Evolutionary conservation across 1,140 invertebrate species (phyloP), one percentile per base, ranked within the genome.

Genomic region (Phthorimaea operculella): DNA sequence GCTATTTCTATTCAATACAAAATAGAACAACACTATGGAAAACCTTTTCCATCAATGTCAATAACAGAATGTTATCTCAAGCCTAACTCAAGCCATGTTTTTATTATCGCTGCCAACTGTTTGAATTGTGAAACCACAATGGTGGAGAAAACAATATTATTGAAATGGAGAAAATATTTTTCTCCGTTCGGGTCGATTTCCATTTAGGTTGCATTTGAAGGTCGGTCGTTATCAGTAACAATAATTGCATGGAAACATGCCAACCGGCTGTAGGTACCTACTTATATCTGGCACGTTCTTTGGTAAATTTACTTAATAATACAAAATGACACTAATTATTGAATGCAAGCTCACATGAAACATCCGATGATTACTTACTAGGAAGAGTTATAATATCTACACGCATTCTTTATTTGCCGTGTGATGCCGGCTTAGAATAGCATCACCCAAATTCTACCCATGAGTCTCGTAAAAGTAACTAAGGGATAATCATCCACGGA

Each of bases 201-300:
- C 36, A 39, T 39, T 39, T 12, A 39, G 36, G 36, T 39, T 47
- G 44, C 44, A 47, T 47, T 47, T 47, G 44, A 47, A 47, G 44
- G 44, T 47, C 44, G 16, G 12, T 15, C 15, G 14, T 47, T 47
- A 47, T 47, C 44, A 47, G 44, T 15, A n/a, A 47, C 44, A 47
- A 9, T 47, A 47, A 47, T 47, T 39, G 36, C 36, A 10, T 39
- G 36, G 36, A 39, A 39, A 39, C 36, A 39, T 39, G 36, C 36
- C 36, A 39, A n/a, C 10, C 6, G 6, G 21, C 21, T 28, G 21
- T 28, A 28, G 21, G 21, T 28, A 28, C 36, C 3, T 9, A 39
- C 36, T 12, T 9, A 39, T n/a, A 39, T 39, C 36, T n/a, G n/a
- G 36, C n/a, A 39, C n/a, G 36, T 39, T 12, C 10, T 39, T 39